Evolutionary conservation across 1,140 invertebrate species (phyloP), one percentile per base, ranked within the genome.

Genomic region (Tetragnatha versicolor): DNA sequence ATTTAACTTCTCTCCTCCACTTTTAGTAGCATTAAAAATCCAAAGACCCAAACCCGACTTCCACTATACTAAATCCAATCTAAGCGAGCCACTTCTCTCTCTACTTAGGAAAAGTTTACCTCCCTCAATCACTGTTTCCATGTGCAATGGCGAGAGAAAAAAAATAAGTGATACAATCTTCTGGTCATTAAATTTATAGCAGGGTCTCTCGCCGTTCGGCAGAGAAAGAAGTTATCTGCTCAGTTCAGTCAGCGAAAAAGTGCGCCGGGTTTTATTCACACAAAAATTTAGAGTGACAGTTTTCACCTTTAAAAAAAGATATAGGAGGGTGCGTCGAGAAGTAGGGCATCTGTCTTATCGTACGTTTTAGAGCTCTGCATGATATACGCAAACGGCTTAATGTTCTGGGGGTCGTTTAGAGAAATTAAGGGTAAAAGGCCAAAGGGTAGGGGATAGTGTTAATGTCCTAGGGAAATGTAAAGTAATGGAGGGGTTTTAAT

Each of bases 111-210:
- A n/a, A n/a, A n/a, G n/a, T n/a, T n/a, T n/a, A n/a, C n/a, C n/a
- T n/a, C n/a, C n/a, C n/a, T n/a, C n/a, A n/a, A n/a, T n/a, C n/a
- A n/a, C n/a, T n/a, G n/a, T n/a, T n/a, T n/a, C n/a, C n/a, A n/a
- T n/a, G n/a, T n/a, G n/a, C n/a, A n/a, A n/a, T n/a, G n/a, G 22
- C 20, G 49, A 49, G 22, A 9, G 42, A 31, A 35, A 20, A 47
- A 29, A 17, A 33, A 10, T 10, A 20, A 33, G 37, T 20, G 68
- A 70, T 70, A 5, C 33, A 29, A 70, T 70, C 68, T 55, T 12
- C 31, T 53, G 68, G 68, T 37, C 68, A 70, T 70, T 70, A 53
- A 70, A 70, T 70, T 70, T 70, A 70, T 70, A 33, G 51, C n/a
- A 20, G 20, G 68, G 37, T n/a, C 33, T 47, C 39, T 70, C 7